A percentile compares a stretch with the other conserved stretches of the same genome.
Evolutionary conservation across 1,140 invertebrate genomes (phyloP).

Genomic region (Drosophila sproati): DNA sequence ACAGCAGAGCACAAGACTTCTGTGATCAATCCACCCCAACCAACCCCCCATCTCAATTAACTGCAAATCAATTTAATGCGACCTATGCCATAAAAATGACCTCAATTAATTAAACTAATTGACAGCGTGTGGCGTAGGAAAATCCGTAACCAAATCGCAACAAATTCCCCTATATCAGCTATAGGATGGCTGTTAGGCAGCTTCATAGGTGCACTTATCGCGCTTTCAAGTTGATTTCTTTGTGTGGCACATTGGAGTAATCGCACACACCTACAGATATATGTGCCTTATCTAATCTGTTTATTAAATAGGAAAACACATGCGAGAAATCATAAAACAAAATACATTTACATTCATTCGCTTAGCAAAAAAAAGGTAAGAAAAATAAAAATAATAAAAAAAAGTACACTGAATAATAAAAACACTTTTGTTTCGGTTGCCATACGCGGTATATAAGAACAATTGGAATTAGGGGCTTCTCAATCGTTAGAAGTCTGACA

Average conservation of each 20-base stretch:
- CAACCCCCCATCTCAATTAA: slow-evolving; percentile 8
- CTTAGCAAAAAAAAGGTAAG: slow-evolving; percentile 27
- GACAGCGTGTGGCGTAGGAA: slow-evolving; percentile 49
- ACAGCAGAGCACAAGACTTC: slow-evolving; percentile 5
- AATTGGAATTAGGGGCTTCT: neutral
- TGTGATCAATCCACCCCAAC: neutral
- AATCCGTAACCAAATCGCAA: slow-evolving; percentile 19
- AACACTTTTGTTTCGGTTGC: slow-evolving; percentile 32
- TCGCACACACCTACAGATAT: slow-evolving; percentile 20
- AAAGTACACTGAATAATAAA: slow-evolving; percentile 11
- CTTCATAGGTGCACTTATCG: slow-evolving; percentile 65
- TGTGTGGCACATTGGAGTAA: slow-evolving; percentile 42
- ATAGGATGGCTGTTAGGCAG: slow-evolving; percentile 38
- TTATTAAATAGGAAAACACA: slow-evolving; percentile 76
- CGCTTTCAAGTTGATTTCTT: slow-evolving; percentile 60
- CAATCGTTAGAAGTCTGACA: slow-evolving; percentile 2
- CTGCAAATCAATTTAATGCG: slow-evolving; percentile 67
- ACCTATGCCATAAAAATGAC: slow-evolving; percentile 66
- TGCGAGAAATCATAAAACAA: slow-evolving; percentile 72
- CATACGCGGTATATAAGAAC: slow-evolving; percentile 18
- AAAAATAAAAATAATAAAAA: too few relatives aligned
- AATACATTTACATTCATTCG: slow-evolving; percentile 41
- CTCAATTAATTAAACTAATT: slow-evolving; percentile 78
- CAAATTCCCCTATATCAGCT: slow-evolving; percentile 5
- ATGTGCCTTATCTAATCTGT: slow-evolving; percentile 74